Percentiles rank a stretch among this genome's conserved stretches.
Evolutionary conservation across 2,113 vertebrate genomes (phyloP).

Genomic region (Hemibagrus wyckioides): DNA sequence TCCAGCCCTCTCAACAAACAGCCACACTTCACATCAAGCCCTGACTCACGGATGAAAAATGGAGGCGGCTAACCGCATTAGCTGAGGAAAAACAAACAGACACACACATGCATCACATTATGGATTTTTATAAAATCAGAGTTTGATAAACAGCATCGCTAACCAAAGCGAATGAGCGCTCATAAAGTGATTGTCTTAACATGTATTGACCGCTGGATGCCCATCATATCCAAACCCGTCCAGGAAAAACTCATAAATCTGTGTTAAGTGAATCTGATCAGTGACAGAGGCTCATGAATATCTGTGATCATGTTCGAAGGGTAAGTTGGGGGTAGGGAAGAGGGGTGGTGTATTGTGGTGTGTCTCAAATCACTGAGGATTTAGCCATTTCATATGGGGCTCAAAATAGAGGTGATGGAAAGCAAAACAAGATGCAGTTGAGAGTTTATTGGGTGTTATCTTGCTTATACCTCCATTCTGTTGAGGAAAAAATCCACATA

Average conservation of each 20-base stretch:
- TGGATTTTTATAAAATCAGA: not conserved
- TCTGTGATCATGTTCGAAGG: not conserved
- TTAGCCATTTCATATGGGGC: not conserved
- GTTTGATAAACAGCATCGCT: not conserved
- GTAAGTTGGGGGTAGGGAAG: not conserved
- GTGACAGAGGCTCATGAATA: not conserved
- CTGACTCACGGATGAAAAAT: not conserved
- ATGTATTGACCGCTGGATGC: not conserved
- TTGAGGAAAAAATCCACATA: not conserved
- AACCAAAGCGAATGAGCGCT: not conserved
- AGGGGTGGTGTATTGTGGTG: no score
- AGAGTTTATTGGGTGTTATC: not conserved
- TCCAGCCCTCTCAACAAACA: not conserved
- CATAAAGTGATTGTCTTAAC: not conserved
- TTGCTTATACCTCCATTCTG: not conserved
- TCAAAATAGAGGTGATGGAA: not conserved
- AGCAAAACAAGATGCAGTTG: not conserved
- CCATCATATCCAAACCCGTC: not conserved
- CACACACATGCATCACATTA: constrained; percentile 2
- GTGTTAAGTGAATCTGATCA: not conserved
- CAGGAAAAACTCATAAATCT: constrained; percentile 2
- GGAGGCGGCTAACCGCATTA: not conserved
- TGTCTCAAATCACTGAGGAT: not conserved
- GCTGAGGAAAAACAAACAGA: not conserved
- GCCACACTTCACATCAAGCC: not conserved